phyloP scores from a whole-genome alignment of 2,797 vertebrate genomes.

The Eulemur rubriventer region DNA sequence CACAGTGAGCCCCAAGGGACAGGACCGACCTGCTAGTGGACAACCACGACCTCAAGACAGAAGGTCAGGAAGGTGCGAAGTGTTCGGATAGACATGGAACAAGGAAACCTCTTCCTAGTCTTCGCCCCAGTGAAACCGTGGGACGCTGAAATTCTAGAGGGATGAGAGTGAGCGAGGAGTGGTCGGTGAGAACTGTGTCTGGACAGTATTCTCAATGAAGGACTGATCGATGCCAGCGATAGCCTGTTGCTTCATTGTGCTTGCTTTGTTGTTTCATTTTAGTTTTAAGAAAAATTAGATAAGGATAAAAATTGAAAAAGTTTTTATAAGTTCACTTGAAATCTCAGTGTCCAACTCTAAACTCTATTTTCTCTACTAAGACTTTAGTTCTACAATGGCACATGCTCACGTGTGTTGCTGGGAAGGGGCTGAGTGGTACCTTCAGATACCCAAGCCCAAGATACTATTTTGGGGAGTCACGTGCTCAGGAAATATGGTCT shows the following conservation, averaged over 20 bases:
- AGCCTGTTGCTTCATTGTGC: background rate
- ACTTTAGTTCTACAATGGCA: background rate
- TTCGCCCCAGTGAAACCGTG: background rate
- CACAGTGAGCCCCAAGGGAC: background rate
- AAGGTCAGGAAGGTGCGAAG: background rate
- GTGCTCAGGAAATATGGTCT: background rate
- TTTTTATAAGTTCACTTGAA: background rate
- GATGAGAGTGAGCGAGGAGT: background rate
- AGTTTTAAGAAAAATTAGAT: background rate
- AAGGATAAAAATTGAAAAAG: background rate
- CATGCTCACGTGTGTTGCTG: background rate
- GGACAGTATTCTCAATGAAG: background rate
- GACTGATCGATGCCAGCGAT: background rate
- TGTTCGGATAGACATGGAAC: background rate
- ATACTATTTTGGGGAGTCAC: background rate
- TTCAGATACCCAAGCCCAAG: background rate
- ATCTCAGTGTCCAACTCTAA: background rate
- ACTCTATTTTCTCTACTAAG: background rate
- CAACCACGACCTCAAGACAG: background rate
- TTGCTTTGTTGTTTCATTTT: background rate
- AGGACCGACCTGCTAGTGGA: background rate
- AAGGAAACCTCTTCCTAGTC: background rate
- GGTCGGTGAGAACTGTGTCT: background rate
- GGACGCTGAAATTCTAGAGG: accelerated
- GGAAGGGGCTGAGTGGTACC: background rate